A percentile compares a stretch with the other conserved stretches of the same genome.
These are phyloP conservation scores for Manis javanica DNA, from an alignment of 2,797 vertebrate species.

Conservation along the genomic window DNA sequence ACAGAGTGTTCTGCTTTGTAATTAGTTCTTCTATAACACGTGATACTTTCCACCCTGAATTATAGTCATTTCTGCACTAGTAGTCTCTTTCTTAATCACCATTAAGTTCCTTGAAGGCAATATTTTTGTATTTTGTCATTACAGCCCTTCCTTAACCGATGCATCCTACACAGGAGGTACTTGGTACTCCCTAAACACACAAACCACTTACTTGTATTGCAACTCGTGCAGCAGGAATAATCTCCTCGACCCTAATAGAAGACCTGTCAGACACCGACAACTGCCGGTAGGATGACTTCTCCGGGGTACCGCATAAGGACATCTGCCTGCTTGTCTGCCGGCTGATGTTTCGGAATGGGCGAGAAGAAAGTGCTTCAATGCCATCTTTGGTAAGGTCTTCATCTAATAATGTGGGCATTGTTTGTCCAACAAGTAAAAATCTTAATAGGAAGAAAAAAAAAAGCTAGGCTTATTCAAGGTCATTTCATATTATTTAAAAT, in stretches of 20 bases:
- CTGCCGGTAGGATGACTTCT: slow-evolving; percentile 97
- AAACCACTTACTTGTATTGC: slow-evolving; percentile 93
- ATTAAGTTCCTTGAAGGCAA: not conserved
- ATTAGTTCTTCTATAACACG: not conserved
- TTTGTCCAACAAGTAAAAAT: slow-evolving; percentile 98
- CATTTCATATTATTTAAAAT: not conserved
- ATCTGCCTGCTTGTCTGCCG: slow-evolving; percentile 94
- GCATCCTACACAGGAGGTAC: not conserved
- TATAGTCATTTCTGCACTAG: not conserved
- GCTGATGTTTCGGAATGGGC: slow-evolving; percentile 95
- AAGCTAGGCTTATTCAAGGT: not conserved
- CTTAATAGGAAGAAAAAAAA: slow-evolving; percentile 84
- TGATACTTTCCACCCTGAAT: not conserved
- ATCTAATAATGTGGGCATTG: slow-evolving; percentile 94
- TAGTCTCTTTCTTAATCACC: not conserved
- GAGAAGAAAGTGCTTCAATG: slow-evolving; percentile 94
- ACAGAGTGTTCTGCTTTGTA: not conserved
- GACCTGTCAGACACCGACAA: slow-evolving; percentile 98
- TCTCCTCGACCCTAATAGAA: slow-evolving; percentile 98
- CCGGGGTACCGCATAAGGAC: slow-evolving; percentile 97
- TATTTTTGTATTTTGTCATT: not conserved
- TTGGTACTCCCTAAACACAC: not conserved
- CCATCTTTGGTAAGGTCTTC: slow-evolving; percentile 96
- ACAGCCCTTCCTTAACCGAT: not conserved
- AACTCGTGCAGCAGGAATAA: slow-evolving; percentile 97